Conservation (phyloP, 2,888 invertebrate species). For the Drosophila ochracea region DNA sequence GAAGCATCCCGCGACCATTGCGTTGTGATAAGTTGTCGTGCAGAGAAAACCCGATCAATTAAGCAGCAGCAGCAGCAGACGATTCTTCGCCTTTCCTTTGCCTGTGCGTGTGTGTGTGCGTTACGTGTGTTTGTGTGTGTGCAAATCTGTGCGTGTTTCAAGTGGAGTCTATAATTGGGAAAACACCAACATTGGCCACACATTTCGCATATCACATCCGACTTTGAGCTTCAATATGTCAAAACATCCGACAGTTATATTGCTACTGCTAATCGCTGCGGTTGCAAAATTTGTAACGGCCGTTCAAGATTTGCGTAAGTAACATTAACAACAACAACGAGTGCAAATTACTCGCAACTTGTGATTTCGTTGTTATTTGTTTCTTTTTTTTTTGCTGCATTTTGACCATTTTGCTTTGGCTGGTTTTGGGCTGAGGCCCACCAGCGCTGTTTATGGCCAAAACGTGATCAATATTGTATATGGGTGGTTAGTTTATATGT, state of each 20-base stretch:
- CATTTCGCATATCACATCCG: constrained; percentile 39
- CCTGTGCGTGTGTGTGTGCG: constrained; percentile 12
- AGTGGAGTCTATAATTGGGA: constrained; percentile 19
- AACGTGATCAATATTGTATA: constrained; percentile 66
- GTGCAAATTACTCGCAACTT: constrained; percentile 40
- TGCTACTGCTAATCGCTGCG: constrained; percentile 64
- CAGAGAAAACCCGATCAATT: constrained; percentile 43
- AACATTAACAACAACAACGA: constrained; percentile 39
- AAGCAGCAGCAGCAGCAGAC: constrained; percentile 2
- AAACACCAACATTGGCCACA: constrained; percentile 25
- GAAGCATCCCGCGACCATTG: constrained; percentile 67
- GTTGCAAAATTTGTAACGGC: constrained; percentile 62
- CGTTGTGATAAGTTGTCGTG: constrained; percentile 66
- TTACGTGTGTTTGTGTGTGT: constrained; percentile 13
- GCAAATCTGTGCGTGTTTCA: constrained; percentile 2
- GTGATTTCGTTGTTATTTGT: constrained; percentile 20
- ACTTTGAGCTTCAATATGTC: constrained; percentile 49
- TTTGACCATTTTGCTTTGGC: constrained; percentile 38
- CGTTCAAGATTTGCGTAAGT: constrained; percentile 83
- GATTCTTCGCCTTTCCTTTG: constrained; percentile 1
- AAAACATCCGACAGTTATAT: constrained; percentile 51
- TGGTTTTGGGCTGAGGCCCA: constrained; percentile 28
- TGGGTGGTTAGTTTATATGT: constrained; percentile 41
- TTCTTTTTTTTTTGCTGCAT: constrained; percentile 21
- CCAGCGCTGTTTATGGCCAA: constrained; percentile 55